phyloP scores from a whole-genome alignment of 2,888 invertebrate species.

The Oscheius sp. region DNA sequence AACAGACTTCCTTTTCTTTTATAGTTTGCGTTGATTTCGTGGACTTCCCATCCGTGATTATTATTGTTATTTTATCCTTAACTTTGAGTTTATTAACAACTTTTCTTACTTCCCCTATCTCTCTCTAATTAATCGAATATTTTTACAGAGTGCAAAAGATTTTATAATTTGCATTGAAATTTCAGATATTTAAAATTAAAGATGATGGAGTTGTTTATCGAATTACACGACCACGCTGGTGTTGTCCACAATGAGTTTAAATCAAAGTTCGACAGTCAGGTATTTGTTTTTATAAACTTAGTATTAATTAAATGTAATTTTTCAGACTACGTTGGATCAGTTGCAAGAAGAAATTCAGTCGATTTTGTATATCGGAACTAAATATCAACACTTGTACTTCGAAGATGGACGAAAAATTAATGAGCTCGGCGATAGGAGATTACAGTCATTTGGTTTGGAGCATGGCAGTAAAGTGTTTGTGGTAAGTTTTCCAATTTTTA shows the following conservation, averaged over 20 bases:
- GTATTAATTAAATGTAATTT: slow-evolving; percentile 7
- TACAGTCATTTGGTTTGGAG: slow-evolving; percentile 26
- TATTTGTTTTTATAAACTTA: slow-evolving; percentile 27
- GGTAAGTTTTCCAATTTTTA: too few species aligned
- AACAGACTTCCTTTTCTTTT: slow-evolving; percentile 17
- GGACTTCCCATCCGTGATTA: slow-evolving; percentile 3
- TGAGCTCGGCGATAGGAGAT: slow-evolving; percentile 19
- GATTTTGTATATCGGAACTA: slow-evolving; percentile 8
- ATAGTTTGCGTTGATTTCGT: slow-evolving; percentile 16
- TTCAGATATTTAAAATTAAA: slow-evolving; percentile 6
- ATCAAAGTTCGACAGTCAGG: slow-evolving; percentile 20
- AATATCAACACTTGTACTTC: slow-evolving; percentile 25
- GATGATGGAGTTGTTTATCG: slow-evolving; percentile 27
- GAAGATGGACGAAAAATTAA: slow-evolving; percentile 17
- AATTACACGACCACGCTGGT: slow-evolving; percentile 20
- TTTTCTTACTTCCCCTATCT: neutral
- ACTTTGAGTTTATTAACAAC: neutral
- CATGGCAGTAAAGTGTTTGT: slow-evolving; percentile 23
- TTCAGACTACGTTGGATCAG: slow-evolving; percentile 26
- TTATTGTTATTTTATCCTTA: neutral
- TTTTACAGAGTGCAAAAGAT: neutral
- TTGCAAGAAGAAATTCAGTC: slow-evolving; percentile 20
- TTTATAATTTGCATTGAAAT: too few species aligned
- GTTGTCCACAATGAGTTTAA: slow-evolving; percentile 22
- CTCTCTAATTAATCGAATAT: too few species aligned